These are phyloP conservation scores for Drosophila setosimentum DNA, from an alignment of 2,888 invertebrate genomes.

Conservation along the genomic window DNA sequence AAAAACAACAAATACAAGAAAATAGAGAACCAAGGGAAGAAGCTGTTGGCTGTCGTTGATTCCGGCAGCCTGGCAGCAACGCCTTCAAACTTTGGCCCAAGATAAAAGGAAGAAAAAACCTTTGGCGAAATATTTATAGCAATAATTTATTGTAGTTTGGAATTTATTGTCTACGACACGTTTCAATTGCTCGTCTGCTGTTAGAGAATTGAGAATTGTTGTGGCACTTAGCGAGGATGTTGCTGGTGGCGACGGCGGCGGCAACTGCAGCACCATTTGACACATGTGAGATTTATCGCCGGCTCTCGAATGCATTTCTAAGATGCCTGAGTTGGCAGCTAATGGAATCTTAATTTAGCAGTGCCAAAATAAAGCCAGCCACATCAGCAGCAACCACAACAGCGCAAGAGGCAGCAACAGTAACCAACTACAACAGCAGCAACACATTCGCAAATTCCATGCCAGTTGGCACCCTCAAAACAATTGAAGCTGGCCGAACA, in stretches of 20 bases:
- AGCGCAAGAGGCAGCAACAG: slow-evolving; percentile 21
- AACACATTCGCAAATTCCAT: slow-evolving; percentile 75
- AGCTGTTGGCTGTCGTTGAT: slow-evolving; percentile 41
- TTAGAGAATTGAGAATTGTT: slow-evolving; percentile 76
- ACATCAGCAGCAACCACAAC: slow-evolving; percentile 40
- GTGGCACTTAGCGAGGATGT: slow-evolving; percentile 73
- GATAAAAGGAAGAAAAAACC: slow-evolving; percentile 51
- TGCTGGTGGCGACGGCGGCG: slow-evolving; percentile 54
- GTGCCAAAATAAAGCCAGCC: slow-evolving; percentile 76
- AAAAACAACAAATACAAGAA: too few relatives aligned
- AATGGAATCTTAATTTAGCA: slow-evolving; percentile 85
- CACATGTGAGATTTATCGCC: slow-evolving; percentile 85
- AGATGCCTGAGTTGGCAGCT: slow-evolving; percentile 81
- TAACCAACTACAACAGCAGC: slow-evolving; percentile 31
- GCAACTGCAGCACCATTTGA: slow-evolving; percentile 78
- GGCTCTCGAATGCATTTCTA: slow-evolving; percentile 82
- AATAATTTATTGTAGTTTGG: slow-evolving; percentile 81
- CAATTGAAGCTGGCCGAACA: slow-evolving; percentile 50
- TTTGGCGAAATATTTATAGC: slow-evolving; percentile 78
- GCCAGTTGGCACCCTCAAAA: slow-evolving; percentile 75
- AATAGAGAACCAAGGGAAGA: slow-evolving; percentile 7
- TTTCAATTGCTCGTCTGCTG: slow-evolving; percentile 79
- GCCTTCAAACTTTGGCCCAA: slow-evolving; percentile 63
- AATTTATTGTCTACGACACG: slow-evolving; percentile 82
- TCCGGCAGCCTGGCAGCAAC: slow-evolving; percentile 41